Percentiles rank a stretch among this genome's conserved stretches.
phyloP scores from a whole-genome alignment of 2,797 vertebrate genomes.

The Meda fulgida region DNA sequence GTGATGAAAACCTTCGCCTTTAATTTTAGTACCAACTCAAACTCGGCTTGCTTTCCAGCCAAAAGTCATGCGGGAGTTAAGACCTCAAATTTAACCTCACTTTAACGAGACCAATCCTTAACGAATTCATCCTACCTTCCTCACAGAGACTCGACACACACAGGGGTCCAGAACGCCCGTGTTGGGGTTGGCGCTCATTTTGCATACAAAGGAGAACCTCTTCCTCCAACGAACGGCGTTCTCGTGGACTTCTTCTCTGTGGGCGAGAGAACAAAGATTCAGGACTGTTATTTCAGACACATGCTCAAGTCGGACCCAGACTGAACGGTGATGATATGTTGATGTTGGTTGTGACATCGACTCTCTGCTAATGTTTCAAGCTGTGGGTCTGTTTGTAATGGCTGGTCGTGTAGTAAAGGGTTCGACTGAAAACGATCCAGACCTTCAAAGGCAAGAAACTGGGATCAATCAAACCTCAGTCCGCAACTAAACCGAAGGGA shows the following conservation, averaged over 20 bases:
- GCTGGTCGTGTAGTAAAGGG: not conserved
- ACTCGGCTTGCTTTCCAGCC: not conserved
- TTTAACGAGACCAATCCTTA: not conserved
- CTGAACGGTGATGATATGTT: not conserved
- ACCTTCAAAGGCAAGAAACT: slow-evolving; percentile 23
- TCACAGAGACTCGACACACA: slow-evolving; percentile 91
- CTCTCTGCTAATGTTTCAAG: slow-evolving; percentile 12
- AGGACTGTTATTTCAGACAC: slow-evolving; percentile 14
- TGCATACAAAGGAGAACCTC: slow-evolving; percentile 93
- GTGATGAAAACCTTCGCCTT: not conserved
- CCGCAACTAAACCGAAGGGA: not conserved
- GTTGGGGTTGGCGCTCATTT: slow-evolving; percentile 95
- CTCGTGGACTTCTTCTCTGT: slow-evolving; percentile 91
- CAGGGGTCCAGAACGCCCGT: slow-evolving; percentile 95
- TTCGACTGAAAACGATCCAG: not conserved
- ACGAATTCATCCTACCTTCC: slow-evolving; percentile 83
- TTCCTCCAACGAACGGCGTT: slow-evolving; percentile 95
- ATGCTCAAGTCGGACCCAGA: not conserved
- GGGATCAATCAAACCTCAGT: slow-evolving; percentile 4
- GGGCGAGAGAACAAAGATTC: slow-evolving; percentile 9
- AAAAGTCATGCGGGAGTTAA: not conserved
- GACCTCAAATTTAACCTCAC: not conserved
- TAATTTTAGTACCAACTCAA: not conserved
- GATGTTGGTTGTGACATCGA: slow-evolving; percentile 19
- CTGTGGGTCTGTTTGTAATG: slow-evolving; percentile 35